Evolutionary conservation across 2,888 invertebrate genomes (phyloP).

Genomic region (Campaea margaritaria): DNA sequence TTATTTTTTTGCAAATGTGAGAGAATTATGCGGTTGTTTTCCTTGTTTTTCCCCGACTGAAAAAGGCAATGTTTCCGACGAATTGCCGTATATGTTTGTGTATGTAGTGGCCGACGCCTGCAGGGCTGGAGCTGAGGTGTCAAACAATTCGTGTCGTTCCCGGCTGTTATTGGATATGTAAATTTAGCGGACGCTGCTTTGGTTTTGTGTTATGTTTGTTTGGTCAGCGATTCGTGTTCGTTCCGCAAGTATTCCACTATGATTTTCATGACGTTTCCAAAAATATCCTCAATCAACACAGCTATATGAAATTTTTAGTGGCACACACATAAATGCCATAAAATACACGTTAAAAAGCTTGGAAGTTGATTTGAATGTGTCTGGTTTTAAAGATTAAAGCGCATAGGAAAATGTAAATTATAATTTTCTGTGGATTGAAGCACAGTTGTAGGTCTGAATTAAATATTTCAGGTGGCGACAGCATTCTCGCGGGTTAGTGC

Average conservation of each 20-base stretch:
- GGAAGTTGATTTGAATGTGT: not conserved
- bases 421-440: constrained; percentile 73
- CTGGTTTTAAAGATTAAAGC: constrained; percentile 8
- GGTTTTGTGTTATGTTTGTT: constrained; percentile 32
- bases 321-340: not conserved
- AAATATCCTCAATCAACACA: not conserved
- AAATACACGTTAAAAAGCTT: not conserved
- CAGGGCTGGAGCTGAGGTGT: constrained; percentile 35
- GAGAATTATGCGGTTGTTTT: constrained; percentile 33
- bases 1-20: constrained; percentile 32
- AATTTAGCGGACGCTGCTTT: constrained; percentile 30
- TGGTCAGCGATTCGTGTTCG: constrained; percentile 12
- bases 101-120: constrained; percentile 37
- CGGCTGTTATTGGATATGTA: constrained; percentile 39
- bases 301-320: not conserved
- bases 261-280: not conserved
- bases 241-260: constrained; percentile 4
- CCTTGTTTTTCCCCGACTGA: constrained; percentile 22
- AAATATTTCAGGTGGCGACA: constrained; percentile 78
- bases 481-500: constrained; percentile 69
- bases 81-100: constrained; percentile 38
- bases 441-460: constrained; percentile 71
- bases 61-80: constrained; percentile 37
- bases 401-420: constrained; percentile 53
- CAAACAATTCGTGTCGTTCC: constrained; percentile 41